Base-by-base conservation (phyloP, 2,888 invertebrate genomes). In the Panopea generosa region DNA sequence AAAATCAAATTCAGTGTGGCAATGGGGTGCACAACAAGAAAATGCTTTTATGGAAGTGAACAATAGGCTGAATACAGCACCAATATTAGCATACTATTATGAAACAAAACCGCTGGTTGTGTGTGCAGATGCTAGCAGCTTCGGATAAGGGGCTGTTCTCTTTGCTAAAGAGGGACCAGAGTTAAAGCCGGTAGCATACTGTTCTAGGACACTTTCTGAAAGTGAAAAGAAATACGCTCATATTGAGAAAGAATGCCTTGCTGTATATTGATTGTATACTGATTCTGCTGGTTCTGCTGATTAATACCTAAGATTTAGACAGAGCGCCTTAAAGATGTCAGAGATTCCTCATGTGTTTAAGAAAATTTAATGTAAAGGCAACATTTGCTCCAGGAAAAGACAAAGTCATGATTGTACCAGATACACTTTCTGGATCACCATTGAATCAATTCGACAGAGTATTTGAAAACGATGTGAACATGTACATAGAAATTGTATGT, bases 71-170 rank as follows among this genome's bases (percentile, higher is more conserved):
- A 63, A 50, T 6, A 56, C 61, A 9, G 45, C 86, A 22, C 77
- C 77, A 3, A 63, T 72, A 4, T 69, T 86, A 20, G 43, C 67
- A n/a, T 84, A 71, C 20, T 83, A 83, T 66, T 80, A 86, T 43
- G 14, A 47, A 0, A 33, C 22, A 7, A 79, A 83, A 53, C 75
- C 84, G 18, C 74, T 76, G 14, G 50, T 79, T 2, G 83, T 86
- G 4, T 78, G 79, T 55, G 84, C 83, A 1, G 84, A 85, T 29
- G 71, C 82, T 0, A 83, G 77, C 20, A 77, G 76, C 26, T 86
- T 72, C 61, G 78, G 86, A 9, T 14, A 85, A 20, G 86, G 84
- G 24, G 86, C 49, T 16, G 84, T 70, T 0, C 59, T 86, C 2
- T 61, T 76, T 14, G 81, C 77, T 27, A 9, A 57, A n/a, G 75